Base-by-base conservation (phyloP, 2,888 invertebrate genomes). In the Oithona nana region DNA sequence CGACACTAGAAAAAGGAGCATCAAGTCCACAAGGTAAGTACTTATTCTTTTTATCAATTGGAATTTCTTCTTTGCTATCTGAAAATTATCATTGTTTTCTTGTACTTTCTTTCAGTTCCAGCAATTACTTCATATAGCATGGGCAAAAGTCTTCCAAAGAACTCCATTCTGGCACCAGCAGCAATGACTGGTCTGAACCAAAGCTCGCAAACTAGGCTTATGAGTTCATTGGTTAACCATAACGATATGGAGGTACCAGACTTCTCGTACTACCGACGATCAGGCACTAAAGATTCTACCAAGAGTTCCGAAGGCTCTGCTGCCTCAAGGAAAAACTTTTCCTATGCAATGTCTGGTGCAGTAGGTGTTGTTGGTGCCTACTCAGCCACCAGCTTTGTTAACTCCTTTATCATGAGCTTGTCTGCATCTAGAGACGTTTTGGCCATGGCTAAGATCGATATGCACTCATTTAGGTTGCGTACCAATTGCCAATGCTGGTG, bases 381-480 rank as follows among this genome's bases (percentile, higher is more conserved):
- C 71, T 81, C 80, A 0, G 88, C 90, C 50, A 97, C 97, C 73
- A 77, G 83, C 1, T 69, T 88, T 1, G 87, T 95, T n/a, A 81
- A 81, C 1, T 81, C 86, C 63, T 81, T 92, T 66, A 79, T 95
- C 1, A 76, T 79, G 13, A 83, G 83, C 1, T 85, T 97, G 85
- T 81, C 85, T 60, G 88, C 95, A 2, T 22, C 92, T 0, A 88
- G 89, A 66, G 95, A 97, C 77, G 93, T 95, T 1, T 77, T 95
- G 72, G 97, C 97, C 67, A 73, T 95, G 76, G 89, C 95, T 62
- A 89, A 92, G 73, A 88, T 95, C 71, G 98, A 98, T 78, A 81
- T 95, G 94, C 78, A 95, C 94, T 60, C 94, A 95, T 75, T 78
- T 95, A 68, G 94, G 98, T 61, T 98, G 98, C 76, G 94, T 98